Conservation (phyloP, 2,888 invertebrate genomes). For the Diloba caeruleocephala region DNA sequence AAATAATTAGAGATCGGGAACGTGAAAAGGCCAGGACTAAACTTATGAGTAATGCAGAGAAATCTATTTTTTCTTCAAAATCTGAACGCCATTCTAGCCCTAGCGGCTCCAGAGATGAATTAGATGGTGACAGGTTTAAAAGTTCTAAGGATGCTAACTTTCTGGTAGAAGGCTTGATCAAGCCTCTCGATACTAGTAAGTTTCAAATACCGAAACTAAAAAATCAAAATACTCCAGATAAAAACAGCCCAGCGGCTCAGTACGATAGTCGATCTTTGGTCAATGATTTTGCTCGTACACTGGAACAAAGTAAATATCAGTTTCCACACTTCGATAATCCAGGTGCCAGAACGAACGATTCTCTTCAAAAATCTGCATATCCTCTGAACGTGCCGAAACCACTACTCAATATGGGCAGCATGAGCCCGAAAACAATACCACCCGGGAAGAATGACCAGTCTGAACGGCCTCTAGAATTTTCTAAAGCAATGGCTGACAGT, state of each 20-base stretch:
- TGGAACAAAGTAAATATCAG: slow-evolving; percentile 83
- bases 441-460: slow-evolving; percentile 71
- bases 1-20: slow-evolving; percentile 90
- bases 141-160: slow-evolving; percentile 90
- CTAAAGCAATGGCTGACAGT: slow-evolving; percentile 79
- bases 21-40: slow-evolving; percentile 89
- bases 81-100: slow-evolving; percentile 91
- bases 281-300: slow-evolving; percentile 79
- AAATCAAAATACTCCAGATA: slow-evolving; percentile 84
- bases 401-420: slow-evolving; percentile 78
- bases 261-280: slow-evolving; percentile 82
- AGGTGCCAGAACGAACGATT: slow-evolving; percentile 71
- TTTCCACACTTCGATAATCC: slow-evolving; percentile 82
- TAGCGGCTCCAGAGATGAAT: slow-evolving; percentile 90
- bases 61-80: slow-evolving; percentile 90
- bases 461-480: slow-evolving; percentile 76
- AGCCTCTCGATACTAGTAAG: slow-evolving; percentile 93
- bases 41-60: slow-evolving; percentile 90
- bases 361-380: slow-evolving; percentile 80
- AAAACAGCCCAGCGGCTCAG: slow-evolving; percentile 78
- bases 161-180: slow-evolving; percentile 93
- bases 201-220: slow-evolving; percentile 96
- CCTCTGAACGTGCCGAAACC: slow-evolving; percentile 85
- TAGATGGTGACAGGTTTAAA: slow-evolving; percentile 91
- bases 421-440: slow-evolving; percentile 81